phyloP scores from a whole-genome alignment of 2,797 vertebrate genomes.

The Bradypodion pumilum region DNA sequence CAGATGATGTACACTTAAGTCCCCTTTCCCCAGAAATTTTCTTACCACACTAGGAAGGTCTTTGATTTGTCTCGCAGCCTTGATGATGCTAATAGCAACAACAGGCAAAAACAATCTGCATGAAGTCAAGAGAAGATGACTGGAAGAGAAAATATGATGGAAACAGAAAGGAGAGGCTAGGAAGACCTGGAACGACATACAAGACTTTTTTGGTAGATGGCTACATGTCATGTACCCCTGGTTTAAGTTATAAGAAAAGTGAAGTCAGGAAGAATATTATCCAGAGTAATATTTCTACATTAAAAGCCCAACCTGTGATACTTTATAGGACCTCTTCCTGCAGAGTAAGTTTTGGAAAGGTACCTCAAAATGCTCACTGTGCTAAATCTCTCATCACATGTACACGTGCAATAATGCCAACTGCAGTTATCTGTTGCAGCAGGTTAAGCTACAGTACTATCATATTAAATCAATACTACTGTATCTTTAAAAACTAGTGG shows the following conservation, averaged over 20 bases:
- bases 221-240: neutral
- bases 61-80: neutral
- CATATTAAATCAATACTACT: neutral
- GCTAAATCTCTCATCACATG: neutral
- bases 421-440: neutral
- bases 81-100: neutral
- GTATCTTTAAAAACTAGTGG: neutral
- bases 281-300: neutral
- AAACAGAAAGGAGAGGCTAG: too few relatives aligned
- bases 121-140: neutral
- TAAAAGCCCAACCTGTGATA: neutral
- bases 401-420: neutral
- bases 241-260: neutral
- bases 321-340: neutral
- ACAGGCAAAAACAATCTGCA: neutral
- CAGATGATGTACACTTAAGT: neutral
- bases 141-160: neutral
- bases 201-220: neutral
- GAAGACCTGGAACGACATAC: neutral
- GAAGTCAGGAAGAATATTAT: neutral
- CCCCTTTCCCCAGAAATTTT: neutral
- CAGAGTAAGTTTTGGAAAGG: neutral
- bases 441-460: neutral
- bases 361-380: neutral
- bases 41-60: neutral